phyloP scores from a whole-genome alignment of 1,140 invertebrate genomes.

The Drosophila erecta region DNA sequence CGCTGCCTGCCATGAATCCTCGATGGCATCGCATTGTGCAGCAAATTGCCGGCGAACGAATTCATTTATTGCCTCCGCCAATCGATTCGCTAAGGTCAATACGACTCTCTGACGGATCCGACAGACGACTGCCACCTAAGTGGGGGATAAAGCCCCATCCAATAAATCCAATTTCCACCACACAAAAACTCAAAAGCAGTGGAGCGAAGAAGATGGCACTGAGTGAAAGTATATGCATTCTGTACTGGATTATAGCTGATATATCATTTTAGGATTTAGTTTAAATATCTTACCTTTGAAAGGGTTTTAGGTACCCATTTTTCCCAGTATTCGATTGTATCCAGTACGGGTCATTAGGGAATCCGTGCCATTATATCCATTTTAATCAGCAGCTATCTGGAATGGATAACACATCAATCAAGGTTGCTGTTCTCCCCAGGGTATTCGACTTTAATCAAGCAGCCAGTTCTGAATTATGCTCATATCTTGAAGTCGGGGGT shows the following conservation, averaged over 20 bases:
- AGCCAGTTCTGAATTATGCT: slow-evolving; percentile 2
- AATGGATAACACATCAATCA: slow-evolving; percentile 13
- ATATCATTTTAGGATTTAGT: no score
- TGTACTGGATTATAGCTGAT: no score
- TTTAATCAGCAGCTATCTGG: slow-evolving; percentile 11
- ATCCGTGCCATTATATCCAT: neutral
- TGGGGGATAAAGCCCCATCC: neutral
- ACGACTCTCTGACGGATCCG: slow-evolving; percentile 14
- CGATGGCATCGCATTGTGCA: slow-evolving; percentile 29
- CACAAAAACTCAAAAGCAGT: neutral
- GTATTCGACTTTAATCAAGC: slow-evolving; percentile 20
- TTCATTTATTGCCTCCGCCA: slow-evolving; percentile 32
- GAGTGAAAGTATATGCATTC: neutral
- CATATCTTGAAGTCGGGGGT: neutral
- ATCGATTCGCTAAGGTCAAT: slow-evolving; percentile 33
- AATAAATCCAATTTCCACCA: neutral
- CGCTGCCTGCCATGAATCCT: slow-evolving; percentile 14
- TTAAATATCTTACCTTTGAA: no score
- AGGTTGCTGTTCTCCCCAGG: neutral
- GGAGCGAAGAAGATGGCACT: no score
- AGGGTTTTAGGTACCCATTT: neutral
- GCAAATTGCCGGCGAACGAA: slow-evolving; percentile 27
- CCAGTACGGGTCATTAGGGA: neutral
- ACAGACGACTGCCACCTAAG: neutral
- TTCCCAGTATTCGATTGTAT: neutral